phyloP scores from a whole-genome alignment of 2,888 invertebrate species.

The Cosmopolites sordidus region DNA sequence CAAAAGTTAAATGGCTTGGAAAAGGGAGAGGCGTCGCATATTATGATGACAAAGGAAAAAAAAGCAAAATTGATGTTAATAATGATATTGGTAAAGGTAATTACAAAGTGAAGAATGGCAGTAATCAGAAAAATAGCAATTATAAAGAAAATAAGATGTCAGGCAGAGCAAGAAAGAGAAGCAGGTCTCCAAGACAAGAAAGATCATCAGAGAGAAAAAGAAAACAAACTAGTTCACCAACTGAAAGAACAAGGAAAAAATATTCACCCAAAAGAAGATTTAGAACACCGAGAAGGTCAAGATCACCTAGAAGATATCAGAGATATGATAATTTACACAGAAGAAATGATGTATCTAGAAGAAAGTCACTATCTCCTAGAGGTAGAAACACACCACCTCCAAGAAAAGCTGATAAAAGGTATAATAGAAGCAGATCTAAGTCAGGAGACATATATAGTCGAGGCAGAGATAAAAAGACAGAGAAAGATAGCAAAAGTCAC shows the following conservation, averaged over 20 bases:
- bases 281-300: neutral
- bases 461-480: neutral
- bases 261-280: neutral
- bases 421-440: neutral
- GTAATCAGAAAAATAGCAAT: constrained; percentile 8
- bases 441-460: neutral
- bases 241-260: neutral
- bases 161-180: constrained; percentile 4
- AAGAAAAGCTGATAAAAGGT: neutral
- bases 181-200: neutral
- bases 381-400: neutral
- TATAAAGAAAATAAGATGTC: neutral
- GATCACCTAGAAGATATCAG: constrained; percentile 9
- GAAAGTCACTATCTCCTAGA: neutral
- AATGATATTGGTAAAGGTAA: constrained; percentile 40
- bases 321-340: constrained; percentile 5
- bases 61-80: constrained; percentile 32
- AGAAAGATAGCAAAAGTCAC: neutral
- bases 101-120: constrained; percentile 31
- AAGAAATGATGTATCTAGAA: neutral
- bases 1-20: constrained; percentile 87
- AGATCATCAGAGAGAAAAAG: neutral
- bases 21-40: constrained; percentile 76
- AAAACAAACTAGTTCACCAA: neutral
- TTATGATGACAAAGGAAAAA: constrained; percentile 46